phyloP scores from a whole-genome alignment of 1,140 invertebrate species.

The Cryptotermes secundus region DNA sequence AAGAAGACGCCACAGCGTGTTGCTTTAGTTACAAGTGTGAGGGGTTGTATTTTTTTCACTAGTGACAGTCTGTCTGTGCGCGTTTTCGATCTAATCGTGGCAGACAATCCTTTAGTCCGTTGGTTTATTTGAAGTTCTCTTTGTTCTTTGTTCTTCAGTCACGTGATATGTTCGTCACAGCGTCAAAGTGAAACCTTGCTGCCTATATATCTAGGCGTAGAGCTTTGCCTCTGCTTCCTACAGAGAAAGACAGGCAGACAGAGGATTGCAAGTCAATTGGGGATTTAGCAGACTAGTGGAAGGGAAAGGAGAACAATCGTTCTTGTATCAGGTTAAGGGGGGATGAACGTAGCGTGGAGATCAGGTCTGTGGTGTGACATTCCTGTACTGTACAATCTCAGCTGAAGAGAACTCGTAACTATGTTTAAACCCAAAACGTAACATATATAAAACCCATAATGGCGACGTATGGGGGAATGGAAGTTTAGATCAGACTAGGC shows the following conservation, averaged over 20 bases:
- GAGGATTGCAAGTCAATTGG: conserved; percentile 10
- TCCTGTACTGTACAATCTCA: background rate
- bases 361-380: background rate
- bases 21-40: too few relatives aligned
- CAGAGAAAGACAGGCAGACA: background rate
- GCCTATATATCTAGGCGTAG: background rate
- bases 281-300: background rate
- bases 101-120: background rate
- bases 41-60: background rate
- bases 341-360: background rate
- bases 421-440: too few relatives aligned
- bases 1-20: too few relatives aligned
- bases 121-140: conserved; percentile 14
- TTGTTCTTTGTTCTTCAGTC: background rate
- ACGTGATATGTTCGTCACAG: conserved; percentile 3
- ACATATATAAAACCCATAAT: too few relatives aligned
- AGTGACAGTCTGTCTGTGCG: background rate
- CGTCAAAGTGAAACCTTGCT: background rate
- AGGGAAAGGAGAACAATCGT: background rate
- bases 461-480: too few relatives aligned
- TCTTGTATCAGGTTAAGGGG: conserved; percentile 12
- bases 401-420: background rate
- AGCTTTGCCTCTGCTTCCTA: background rate
- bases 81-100: background rate
- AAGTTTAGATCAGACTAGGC: too few relatives aligned